These are phyloP conservation scores for Leucophenga varia DNA, from an alignment of 1,140 invertebrate genomes.

Conservation along the genomic window DNA sequence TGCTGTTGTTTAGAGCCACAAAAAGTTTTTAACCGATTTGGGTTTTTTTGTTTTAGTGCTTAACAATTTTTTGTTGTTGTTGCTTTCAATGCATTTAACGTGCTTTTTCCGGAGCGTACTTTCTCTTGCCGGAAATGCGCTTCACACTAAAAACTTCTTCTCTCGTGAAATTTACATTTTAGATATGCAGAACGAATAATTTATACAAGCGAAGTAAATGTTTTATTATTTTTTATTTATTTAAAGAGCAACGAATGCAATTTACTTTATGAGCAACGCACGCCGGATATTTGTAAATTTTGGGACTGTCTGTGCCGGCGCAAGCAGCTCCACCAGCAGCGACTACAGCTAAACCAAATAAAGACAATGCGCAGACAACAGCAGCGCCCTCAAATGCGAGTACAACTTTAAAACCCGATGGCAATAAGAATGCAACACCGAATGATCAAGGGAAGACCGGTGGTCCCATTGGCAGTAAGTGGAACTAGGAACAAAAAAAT, in stretches of 20 bases:
- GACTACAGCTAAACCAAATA: conserved; percentile 29
- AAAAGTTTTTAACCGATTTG: too few species aligned
- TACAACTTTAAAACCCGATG: too few species aligned
- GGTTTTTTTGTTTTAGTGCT: too few species aligned
- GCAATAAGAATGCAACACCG: too few species aligned
- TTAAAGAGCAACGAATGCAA: conserved; percentile 41
- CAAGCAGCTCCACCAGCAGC: conserved; percentile 14
- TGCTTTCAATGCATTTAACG: too few species aligned
- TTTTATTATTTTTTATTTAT: conserved; percentile 1
- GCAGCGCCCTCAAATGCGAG: conserved; percentile 18
- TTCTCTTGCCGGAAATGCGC: background rate
- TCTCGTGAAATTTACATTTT: background rate
- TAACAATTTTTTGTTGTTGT: too few species aligned
- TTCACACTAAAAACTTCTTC: background rate
- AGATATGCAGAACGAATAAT: background rate
- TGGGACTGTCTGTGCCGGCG: conserved; percentile 26
- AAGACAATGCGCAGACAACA: conserved; percentile 17
- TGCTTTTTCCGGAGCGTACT: background rate
- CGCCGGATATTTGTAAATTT: conserved; percentile 48
- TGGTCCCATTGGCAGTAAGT: conserved; percentile 52
- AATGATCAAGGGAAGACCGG: too few species aligned
- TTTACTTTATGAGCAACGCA: conserved; percentile 44
- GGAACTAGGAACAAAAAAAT: conserved; percentile 3
- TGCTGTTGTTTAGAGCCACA: too few species aligned
- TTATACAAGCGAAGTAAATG: too few species aligned